Evolutionary conservation across 2,113 vertebrate species (phyloP), one percentile per base, ranked within the genome.

Genomic region (Brachionichthys hirsutus): DNA sequence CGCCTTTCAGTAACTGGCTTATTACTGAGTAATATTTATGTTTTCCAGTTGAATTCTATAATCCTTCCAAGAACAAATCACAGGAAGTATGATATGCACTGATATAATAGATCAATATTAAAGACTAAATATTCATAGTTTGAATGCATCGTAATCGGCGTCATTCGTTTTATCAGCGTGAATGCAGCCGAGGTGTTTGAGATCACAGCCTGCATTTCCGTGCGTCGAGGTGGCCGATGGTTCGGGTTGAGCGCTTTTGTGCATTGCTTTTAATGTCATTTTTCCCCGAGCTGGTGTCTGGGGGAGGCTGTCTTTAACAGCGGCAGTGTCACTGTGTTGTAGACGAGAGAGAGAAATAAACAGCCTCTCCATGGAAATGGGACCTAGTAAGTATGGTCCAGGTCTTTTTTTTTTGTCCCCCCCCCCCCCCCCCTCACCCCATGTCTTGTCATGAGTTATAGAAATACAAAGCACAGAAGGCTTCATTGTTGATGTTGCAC

Each of bases 311-410:
- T 92, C 90, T 93, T 94, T 94, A 91, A 92, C 92, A 93, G 92
- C 93, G 92, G 89, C 93, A 94, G 93, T 93, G 93, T 94, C 90
- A 93, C 94, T 96, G 93, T 95, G 93, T 95, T 94, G 92, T 94
- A 94, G 92, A 94, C 94, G 94, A 94, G 90, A 91, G 89, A 91
- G 93, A 94, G 86, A 87, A 83, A 87, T 90, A 90, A 86, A 89
- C 91, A 93, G 91, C 93, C 92, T 94, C 92, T 93, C 92, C 92
- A 92, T 82, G 90, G 92, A 92, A 89, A 92, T 93, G 92, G 93
- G 92, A 92, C 90, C 92, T 94, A 93, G 95, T 95, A 93, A 95
- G 94, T 94, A 95, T 90, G 92, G 93, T 92, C 93, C 89, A 93
- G 93, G 94, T 92, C 90, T 92, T 69, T 91, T 83, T 86, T 92